Conservation (phyloP, 2,888 invertebrate genomes). For the Leucoma salicis region DNA sequence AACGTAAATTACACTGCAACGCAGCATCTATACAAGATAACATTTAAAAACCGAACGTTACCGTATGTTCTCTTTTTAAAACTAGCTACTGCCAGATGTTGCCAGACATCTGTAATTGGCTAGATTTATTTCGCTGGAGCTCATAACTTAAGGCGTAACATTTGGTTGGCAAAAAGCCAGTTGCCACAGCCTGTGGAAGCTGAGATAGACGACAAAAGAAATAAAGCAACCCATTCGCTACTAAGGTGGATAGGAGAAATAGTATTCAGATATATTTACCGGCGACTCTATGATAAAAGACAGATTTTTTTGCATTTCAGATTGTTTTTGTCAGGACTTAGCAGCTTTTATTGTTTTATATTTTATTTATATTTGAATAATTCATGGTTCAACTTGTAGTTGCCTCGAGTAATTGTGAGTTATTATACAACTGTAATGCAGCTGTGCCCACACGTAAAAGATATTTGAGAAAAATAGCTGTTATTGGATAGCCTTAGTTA, state of each 20-base stretch:
- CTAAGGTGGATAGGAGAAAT: slow-evolving; percentile 20
- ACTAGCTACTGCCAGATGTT: slow-evolving; percentile 16
- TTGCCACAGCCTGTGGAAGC: slow-evolving; percentile 48
- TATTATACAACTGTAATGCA: too few species aligned
- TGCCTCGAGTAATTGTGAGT: too few species aligned
- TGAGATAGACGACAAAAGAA: slow-evolving; percentile 60
- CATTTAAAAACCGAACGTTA: slow-evolving; percentile 6
- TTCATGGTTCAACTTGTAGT: too few species aligned
- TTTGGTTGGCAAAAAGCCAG: slow-evolving; percentile 51
- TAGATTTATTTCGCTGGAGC: slow-evolving; percentile 32
- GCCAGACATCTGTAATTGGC: slow-evolving; percentile 20
- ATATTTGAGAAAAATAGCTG: too few species aligned
- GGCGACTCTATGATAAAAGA: too few species aligned
- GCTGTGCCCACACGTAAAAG: too few species aligned
- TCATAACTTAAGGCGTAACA: slow-evolving; percentile 30
- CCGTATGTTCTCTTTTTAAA: slow-evolving; percentile 2
- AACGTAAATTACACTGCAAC: too few species aligned
- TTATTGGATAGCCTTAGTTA: too few species aligned
- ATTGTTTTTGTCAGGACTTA: too few species aligned
- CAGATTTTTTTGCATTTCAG: too few species aligned
- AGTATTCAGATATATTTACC: slow-evolving; percentile 11
- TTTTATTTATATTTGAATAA: too few species aligned
- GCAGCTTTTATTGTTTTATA: too few species aligned
- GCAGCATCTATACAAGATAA: neutral
- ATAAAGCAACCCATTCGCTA: slow-evolving; percentile 42